phyloP scores from a whole-genome alignment of 2,888 invertebrate genomes.

The Pyrrhosoma nymphula region DNA sequence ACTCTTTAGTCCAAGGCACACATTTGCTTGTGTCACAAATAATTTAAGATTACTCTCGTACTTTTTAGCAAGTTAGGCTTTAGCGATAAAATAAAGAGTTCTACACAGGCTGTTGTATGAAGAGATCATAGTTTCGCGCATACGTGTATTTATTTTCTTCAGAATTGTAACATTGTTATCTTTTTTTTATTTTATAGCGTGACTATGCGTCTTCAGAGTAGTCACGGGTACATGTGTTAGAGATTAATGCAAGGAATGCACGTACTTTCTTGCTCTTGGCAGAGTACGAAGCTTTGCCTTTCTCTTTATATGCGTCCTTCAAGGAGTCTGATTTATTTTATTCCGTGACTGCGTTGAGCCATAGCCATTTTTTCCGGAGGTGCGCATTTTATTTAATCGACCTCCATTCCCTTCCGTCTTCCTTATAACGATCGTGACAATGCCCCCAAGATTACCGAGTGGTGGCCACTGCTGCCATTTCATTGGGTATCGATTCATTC shows the following conservation, averaged over 20 bases:
- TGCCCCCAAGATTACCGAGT: neutral
- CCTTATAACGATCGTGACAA: conserved; percentile 21
- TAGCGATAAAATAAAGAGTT: no score
- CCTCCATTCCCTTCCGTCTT: conserved; percentile 56
- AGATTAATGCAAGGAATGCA: neutral
- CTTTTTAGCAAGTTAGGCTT: no score
- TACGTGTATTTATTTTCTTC: no score
- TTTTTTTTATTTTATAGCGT: neutral
- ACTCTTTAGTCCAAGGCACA: no score
- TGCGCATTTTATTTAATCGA: conserved; percentile 38
- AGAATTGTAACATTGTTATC: no score
- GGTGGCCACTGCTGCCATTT: neutral
- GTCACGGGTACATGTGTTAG: neutral
- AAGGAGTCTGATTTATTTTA: conserved; percentile 45
- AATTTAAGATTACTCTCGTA: no score
- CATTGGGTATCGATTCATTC: conserved; percentile 28
- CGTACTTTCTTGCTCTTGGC: conserved; percentile 17
- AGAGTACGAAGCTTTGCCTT: conserved; percentile 15
- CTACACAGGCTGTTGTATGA: no score
- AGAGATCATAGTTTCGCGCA: no score
- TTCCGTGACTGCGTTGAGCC: conserved; percentile 47
- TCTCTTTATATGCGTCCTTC: conserved; percentile 62
- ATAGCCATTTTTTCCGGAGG: conserved; percentile 30
- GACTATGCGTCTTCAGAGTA: neutral
- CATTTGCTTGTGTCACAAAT: no score